Evolutionary conservation across 1,140 invertebrate species (phyloP).

Genomic region (Lepidurus arcticus): DNA sequence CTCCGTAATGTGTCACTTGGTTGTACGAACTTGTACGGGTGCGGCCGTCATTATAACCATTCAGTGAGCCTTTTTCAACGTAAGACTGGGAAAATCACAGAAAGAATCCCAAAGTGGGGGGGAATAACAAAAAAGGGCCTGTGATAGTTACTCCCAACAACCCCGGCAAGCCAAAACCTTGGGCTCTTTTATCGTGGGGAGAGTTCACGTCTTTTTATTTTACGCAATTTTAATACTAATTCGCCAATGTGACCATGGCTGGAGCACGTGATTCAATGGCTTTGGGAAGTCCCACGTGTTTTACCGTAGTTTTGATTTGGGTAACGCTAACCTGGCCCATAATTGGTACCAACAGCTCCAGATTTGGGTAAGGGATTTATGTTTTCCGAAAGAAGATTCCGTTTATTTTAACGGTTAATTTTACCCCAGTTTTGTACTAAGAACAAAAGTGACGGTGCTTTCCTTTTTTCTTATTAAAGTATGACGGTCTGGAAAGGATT

Average conservation of each 20-base stretch:
- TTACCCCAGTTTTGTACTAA: neutral
- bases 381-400: neutral
- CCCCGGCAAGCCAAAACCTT: neutral
- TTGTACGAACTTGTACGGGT: neutral
- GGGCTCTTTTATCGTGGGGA: neutral
- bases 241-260: constrained; percentile 9
- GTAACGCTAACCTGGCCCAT: neutral
- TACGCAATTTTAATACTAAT: neutral
- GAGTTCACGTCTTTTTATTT: neutral
- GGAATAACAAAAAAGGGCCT: neutral
- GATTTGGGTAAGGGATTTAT: neutral
- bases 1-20: neutral
- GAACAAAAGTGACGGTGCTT: too few relatives aligned
- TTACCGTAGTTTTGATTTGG: neutral
- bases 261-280: neutral
- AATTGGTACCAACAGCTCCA: neutral
- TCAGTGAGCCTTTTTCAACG: neutral
- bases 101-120: too few relatives aligned
- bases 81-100: neutral
- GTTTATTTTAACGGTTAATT: neutral
- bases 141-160: neutral
- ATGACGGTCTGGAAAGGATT: neutral
- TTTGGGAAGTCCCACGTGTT: neutral
- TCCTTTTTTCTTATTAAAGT: neutral
- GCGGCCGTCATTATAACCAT: neutral